Evolutionary conservation across 2,888 invertebrate genomes (phyloP).

Genomic region (Drosophila nr. perissopoda): DNA sequence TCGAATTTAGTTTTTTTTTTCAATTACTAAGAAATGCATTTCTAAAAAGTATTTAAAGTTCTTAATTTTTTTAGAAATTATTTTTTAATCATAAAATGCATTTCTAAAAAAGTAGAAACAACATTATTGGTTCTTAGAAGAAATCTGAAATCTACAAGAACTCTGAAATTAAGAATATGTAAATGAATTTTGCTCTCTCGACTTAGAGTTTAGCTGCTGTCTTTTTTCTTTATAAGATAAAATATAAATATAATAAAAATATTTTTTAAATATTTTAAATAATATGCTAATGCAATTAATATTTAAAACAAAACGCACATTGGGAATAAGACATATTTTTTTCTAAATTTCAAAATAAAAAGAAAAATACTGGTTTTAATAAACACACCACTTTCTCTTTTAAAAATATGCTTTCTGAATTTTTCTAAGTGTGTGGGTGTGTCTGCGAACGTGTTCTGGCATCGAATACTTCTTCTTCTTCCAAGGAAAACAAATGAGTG

Average conservation of each 20-base stretch:
- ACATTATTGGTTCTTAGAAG: neutral
- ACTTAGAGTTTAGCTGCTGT: too few species aligned
- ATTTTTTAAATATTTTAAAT: neutral
- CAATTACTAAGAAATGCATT: too few species aligned
- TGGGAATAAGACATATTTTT: neutral
- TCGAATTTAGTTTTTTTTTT: neutral
- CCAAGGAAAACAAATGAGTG: constrained; percentile 76
- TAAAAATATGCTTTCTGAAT: neutral
- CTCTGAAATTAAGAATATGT: neutral
- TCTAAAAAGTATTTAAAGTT: too few species aligned
- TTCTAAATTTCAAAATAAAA: neutral
- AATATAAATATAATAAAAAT: neutral
- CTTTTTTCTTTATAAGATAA: neutral
- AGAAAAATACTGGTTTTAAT: neutral
- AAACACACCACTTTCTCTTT: neutral
- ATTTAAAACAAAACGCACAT: neutral
- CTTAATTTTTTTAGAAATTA: too few species aligned
- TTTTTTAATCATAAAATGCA: too few species aligned
- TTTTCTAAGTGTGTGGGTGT: constrained; percentile 24
- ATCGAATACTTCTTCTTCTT: constrained; percentile 16
- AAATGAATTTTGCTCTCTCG: neutral
- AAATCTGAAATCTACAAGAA: neutral
- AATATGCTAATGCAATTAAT: neutral
- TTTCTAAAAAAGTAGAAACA: neutral
- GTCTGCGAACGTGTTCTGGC: constrained; percentile 42